A percentile compares a stretch with the other conserved stretches of the same genome.
Conservation (phyloP, 1,140 invertebrate species). For the Lasaia peninsularis region DNA sequence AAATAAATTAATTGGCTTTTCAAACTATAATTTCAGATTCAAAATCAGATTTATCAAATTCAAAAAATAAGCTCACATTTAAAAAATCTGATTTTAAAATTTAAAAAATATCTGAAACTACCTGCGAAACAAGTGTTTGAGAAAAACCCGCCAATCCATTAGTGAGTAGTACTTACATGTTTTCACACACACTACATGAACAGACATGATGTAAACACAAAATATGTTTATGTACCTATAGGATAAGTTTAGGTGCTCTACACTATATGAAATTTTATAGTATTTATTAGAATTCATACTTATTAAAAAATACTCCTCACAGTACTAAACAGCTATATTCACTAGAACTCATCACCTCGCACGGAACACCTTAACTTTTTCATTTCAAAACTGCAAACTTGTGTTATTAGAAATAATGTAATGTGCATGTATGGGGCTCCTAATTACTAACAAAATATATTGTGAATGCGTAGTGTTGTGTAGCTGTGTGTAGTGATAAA, state of each 20-base stretch:
- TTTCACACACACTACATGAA: slow-evolving; percentile 41
- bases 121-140: slow-evolving; percentile 4
- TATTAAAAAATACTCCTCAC: slow-evolving; percentile 30
- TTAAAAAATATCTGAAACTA: not conserved
- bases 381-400: slow-evolving; percentile 35
- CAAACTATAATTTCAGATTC: not conserved
- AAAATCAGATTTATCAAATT: no score
- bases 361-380: slow-evolving; percentile 74
- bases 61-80: no score
- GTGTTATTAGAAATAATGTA: slow-evolving; percentile 13
- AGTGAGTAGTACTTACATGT: slow-evolving; percentile 30
- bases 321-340: slow-evolving; percentile 29
- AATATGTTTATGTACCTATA: slow-evolving; percentile 44
- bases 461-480: slow-evolving; percentile 42
- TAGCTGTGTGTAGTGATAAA: slow-evolving; percentile 52
- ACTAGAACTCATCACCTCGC: slow-evolving; percentile 56
- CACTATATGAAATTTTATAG: slow-evolving; percentile 28
- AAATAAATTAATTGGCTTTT: not conserved
- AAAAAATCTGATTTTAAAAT: not conserved
- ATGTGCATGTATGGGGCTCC: slow-evolving; percentile 14
- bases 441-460: slow-evolving; percentile 16
- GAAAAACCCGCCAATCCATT: not conserved
- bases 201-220: slow-evolving; percentile 50
- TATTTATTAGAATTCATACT: not conserved
- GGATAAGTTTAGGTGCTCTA: slow-evolving; percentile 66